Percentiles rank a stretch among this genome's conserved stretches.
These are phyloP conservation scores for Neopelma chrysocephalum DNA, from an alignment of 2,797 vertebrate genomes.

Conservation along the genomic window DNA sequence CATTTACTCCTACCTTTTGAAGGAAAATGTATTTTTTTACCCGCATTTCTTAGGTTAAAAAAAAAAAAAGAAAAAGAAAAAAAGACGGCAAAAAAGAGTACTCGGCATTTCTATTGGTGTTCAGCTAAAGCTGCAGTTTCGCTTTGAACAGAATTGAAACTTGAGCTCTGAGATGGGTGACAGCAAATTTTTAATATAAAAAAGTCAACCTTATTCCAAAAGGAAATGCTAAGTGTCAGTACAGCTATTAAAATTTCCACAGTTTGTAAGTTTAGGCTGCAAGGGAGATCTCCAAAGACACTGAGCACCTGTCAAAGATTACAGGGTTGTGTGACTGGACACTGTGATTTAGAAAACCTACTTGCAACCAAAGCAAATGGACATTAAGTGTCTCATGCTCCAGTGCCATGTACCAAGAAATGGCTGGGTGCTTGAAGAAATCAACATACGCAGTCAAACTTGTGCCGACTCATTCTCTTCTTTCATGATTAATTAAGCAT, in stretches of 20 bases:
- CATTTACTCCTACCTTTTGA: no score
- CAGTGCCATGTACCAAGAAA: not conserved
- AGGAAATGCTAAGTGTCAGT: not conserved
- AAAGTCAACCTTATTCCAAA: not conserved
- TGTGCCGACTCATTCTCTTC: not conserved
- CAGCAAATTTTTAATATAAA: not conserved
- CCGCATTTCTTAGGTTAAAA: not conserved
- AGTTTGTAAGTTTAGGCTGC: no score
- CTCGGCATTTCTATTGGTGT: not conserved
- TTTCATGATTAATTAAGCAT: not conserved
- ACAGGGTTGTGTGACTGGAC: not conserved
- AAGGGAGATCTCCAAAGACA: not conserved
- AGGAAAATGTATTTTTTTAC: no score
- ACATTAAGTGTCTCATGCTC: not conserved
- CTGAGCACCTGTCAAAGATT: not conserved
- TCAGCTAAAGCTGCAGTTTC: constrained; percentile 50
- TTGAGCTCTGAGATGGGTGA: not conserved
- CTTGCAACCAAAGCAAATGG: not conserved
- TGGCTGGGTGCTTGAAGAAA: not conserved
- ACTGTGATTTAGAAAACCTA: not conserved
- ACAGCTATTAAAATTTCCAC: not conserved
- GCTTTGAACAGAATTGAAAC: constrained; percentile 64
- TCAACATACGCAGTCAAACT: not conserved
- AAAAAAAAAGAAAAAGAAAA: no score
- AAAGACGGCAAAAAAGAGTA: no score